Conservation (phyloP, 2,888 invertebrate genomes). For the Nephrotoma appendiculata region DNA sequence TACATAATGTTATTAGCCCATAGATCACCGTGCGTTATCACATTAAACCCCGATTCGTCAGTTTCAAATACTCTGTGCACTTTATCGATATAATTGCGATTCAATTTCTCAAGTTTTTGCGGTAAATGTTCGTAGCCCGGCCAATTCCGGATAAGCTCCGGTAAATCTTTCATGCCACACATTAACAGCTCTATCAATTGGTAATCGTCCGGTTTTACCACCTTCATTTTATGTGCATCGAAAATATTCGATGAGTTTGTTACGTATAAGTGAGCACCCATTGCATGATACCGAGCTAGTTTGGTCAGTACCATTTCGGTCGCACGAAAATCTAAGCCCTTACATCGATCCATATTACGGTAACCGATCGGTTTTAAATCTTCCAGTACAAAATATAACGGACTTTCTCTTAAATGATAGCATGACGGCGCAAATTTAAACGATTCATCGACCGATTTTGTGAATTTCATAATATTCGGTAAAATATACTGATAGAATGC, state of each 20-base stretch:
- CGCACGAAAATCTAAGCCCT: background rate
- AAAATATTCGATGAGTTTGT: conserved; percentile 14
- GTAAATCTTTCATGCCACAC: background rate
- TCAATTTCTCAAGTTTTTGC: background rate
- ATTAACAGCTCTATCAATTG: background rate
- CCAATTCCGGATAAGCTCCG: background rate
- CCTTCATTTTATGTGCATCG: background rate
- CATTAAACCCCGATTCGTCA: background rate
- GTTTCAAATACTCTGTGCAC: background rate
- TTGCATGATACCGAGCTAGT: background rate
- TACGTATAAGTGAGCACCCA: conserved; percentile 19
- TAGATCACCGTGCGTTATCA: background rate
- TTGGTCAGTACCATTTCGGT: background rate
- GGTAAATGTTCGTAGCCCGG: background rate
- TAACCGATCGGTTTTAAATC: background rate
- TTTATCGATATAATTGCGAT: background rate
- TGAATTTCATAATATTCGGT: conserved; percentile 17
- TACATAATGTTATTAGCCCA: conserved; percentile 3
- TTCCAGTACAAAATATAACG: background rate
- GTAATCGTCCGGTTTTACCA: background rate
- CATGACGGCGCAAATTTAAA: background rate
- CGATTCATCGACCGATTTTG: conserved; percentile 7
- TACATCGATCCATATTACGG: background rate
- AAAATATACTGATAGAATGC: conserved; percentile 22
- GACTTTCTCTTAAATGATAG: background rate